Base-by-base conservation (phyloP, 1,140 invertebrate genomes). In the Drosophila ironensis region DNA sequence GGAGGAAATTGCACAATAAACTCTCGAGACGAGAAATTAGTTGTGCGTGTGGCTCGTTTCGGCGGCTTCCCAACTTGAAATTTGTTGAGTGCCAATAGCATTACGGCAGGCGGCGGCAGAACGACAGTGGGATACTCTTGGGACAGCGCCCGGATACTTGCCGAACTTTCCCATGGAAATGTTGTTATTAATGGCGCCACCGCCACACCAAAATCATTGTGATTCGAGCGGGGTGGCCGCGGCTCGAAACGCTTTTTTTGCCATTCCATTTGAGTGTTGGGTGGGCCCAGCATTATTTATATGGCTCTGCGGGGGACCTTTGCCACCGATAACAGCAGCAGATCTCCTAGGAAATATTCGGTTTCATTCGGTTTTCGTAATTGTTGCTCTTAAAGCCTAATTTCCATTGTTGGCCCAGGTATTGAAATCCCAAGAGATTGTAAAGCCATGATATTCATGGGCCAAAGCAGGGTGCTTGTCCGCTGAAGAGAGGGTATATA, bases 1-100 rank as follows among this genome's bases (percentile, higher is more conserved):
- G 44, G 35, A 86, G 74, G 74, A 84, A 84, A 84, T 84, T 86
- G 80, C 74, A 86, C 80, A 84, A 86, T 84, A 84, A 84, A 84
- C 74, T 86, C 74, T 86, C 57, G 70, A 72, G 80, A 74, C 80
- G 70, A 84, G 60, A 78, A 84, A 84, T 84, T 84, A 84, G 80
- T 86, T 84, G 73, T 67, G 68, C 56, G 68, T 72, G 72, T 40
- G 69, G 54, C 47, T 46, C 60, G 50, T 68, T 68, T 60, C 64
- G 48, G 64, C 59, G 59, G 63, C 60, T 40, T 63, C 19, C 14
- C 66, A 68, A 69, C 51, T 66, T 52, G 28, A 52, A 67, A 68
- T 68, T 44, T 41, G 48, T 63, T 61, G 59, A 63, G 59, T 63
- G 59, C 56, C 56, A 63, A 59, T 59, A 45, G 53, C 57, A 59